A percentile compares a stretch with the other conserved stretches of the same genome.
These are phyloP conservation scores for Trogon melanurus DNA, from an alignment of 2,113 vertebrate genomes.

Conservation along the genomic window DNA sequence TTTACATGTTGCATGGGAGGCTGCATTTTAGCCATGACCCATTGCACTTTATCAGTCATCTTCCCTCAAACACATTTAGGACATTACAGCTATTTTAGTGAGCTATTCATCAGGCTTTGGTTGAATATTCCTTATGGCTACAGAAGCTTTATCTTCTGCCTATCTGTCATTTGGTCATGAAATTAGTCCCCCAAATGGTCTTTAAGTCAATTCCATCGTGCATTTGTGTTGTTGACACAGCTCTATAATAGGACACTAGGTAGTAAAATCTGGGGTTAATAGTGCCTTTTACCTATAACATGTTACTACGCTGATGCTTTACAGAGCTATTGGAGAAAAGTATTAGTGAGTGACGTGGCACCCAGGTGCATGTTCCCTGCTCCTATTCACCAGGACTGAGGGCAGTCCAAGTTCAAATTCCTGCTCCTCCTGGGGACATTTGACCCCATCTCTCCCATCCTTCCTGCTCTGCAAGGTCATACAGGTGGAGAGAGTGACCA, in stretches of 20 bases:
- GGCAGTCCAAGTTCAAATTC: not conserved
- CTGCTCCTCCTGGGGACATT: accelerated
- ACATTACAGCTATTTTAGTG: not conserved
- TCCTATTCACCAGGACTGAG: not conserved
- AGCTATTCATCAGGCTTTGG: not conserved
- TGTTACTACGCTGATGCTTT: not conserved
- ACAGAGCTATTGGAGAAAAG: not conserved
- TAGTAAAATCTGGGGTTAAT: not conserved
- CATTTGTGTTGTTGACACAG: not conserved
- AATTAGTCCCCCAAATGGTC: not conserved
- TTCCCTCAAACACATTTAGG: not conserved
- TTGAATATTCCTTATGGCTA: not conserved
- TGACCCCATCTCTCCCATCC: not conserved
- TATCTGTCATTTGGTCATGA: not conserved
- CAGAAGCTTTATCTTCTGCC: not conserved
- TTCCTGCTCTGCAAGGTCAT: not conserved
- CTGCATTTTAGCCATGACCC: not conserved
- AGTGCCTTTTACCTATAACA: not conserved
- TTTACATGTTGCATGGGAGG: not conserved
- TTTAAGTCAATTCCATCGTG: not conserved
- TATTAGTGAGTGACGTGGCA: accelerated
- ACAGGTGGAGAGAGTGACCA: not conserved
- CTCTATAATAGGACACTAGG: not conserved
- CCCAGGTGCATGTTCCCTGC: not conserved
- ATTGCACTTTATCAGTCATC: not conserved